Conservation (phyloP, 2,888 invertebrate species). For the Tridacna crocea region DNA sequence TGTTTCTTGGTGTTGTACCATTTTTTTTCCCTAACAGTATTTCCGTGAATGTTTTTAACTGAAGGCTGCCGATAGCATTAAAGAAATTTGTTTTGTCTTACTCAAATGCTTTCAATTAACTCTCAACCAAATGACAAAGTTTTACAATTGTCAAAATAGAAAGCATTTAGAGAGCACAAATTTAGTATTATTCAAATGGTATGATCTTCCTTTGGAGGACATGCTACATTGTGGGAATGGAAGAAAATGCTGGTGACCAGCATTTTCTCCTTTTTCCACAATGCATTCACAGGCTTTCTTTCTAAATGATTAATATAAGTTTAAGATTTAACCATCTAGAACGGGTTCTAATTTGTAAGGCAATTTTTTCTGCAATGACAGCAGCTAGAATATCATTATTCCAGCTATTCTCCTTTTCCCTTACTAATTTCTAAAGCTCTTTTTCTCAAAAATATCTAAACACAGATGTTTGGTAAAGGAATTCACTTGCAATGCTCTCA, state of each 20-base stretch:
- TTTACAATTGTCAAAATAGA: not conserved
- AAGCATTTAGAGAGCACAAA: not conserved
- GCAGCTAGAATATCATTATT: not conserved
- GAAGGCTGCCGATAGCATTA: not conserved
- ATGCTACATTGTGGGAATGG: no score
- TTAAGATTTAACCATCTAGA: no score
- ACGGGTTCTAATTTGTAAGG: not conserved
- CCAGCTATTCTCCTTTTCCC: not conserved
- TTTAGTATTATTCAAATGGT: not conserved
- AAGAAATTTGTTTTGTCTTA: not conserved
- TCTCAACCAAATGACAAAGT: not conserved
- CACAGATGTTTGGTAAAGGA: not conserved
- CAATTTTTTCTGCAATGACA: not conserved
- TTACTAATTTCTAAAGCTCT: not conserved
- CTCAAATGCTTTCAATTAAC: not conserved
- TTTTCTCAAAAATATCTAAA: not conserved
- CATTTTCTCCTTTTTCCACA: no score
- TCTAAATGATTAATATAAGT: no score
- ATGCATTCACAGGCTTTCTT: no score
- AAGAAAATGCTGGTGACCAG: no score
- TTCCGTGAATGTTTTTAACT: not conserved
- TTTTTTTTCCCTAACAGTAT: not conserved
- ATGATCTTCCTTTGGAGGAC: not conserved
- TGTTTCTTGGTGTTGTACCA: not conserved
- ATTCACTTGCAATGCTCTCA: not conserved